phyloP scores from a whole-genome alignment of 2,888 invertebrate genomes.

The Pilophorus perplexus region DNA sequence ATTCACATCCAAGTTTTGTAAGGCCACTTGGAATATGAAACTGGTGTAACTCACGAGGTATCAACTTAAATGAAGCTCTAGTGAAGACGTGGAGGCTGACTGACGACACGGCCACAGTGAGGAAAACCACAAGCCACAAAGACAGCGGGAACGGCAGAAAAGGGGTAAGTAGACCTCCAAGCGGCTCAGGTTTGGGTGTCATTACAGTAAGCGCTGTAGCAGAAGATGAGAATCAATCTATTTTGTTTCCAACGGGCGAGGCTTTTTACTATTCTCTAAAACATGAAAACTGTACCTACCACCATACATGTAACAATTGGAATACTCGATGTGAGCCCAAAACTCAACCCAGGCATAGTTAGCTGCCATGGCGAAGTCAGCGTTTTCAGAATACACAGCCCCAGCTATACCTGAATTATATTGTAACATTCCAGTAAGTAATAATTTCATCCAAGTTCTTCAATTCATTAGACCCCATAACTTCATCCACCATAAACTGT shows the following conservation, averaged over 20 bases:
- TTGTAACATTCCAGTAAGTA: neutral
- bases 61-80: neutral
- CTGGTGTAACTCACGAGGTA: constrained; percentile 13
- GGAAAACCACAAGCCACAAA: constrained; percentile 60
- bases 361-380: constrained; percentile 61
- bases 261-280: neutral
- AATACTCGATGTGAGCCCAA: constrained; percentile 62
- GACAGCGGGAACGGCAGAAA: constrained; percentile 59
- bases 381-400: constrained; percentile 60
- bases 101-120: constrained; percentile 55
- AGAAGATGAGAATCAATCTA: neutral
- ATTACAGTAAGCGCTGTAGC: constrained; percentile 58
- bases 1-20: no score
- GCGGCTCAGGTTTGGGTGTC: constrained; percentile 62
- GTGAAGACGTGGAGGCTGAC: neutral
- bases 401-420: constrained; percentile 54
- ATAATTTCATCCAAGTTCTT: no score
- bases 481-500: no score
- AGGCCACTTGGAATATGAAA: no score
- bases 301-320: constrained; percentile 60
- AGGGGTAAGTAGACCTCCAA: constrained; percentile 63
- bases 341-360: constrained; percentile 63
- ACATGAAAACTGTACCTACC: constrained; percentile 52
- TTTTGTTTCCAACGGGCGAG: neutral
- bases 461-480: no score